A percentile compares a stretch with the other conserved stretches of the same genome.
These are phyloP conservation scores for Casuarius casuarius DNA, from an alignment of 2,113 vertebrate species.

Conservation along the genomic window DNA sequence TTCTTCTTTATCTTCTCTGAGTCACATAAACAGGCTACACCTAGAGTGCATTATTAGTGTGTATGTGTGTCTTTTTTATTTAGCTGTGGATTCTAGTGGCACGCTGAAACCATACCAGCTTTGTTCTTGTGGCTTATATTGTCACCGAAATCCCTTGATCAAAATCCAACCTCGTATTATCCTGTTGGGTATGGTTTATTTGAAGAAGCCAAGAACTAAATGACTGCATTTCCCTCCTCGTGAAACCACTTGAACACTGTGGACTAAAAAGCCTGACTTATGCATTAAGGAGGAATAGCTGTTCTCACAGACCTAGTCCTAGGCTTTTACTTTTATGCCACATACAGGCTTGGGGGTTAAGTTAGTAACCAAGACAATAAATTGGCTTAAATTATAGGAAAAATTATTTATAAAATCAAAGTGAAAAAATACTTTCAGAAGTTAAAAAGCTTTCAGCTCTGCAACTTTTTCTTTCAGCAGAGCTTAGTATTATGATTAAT, in stretches of 20 bases:
- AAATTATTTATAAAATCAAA: background rate
- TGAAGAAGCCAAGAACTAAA: background rate
- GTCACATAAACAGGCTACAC: background rate
- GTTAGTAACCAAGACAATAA: background rate
- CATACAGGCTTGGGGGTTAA: background rate
- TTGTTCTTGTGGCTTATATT: background rate
- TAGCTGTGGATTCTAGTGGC: background rate
- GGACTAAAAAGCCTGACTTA: background rate
- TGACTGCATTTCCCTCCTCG: accelerated
- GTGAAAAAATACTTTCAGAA: background rate
- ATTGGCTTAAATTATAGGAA: background rate
- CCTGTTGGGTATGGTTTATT: background rate
- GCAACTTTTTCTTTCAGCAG: background rate
- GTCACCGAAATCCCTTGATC: background rate
- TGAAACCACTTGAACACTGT: background rate
- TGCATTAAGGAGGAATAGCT: background rate
- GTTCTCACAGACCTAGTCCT: background rate
- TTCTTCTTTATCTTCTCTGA: background rate
- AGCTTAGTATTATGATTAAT: background rate
- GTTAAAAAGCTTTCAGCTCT: background rate
- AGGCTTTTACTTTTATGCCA: background rate
- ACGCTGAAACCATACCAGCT: background rate
- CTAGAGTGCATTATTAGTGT: background rate
- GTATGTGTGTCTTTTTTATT: background rate
- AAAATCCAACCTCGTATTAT: background rate